Percentiles rank a stretch among this genome's conserved stretches.
These are phyloP conservation scores for Atta texana DNA, from an alignment of 1,140 invertebrate genomes.

Conservation along the genomic window DNA sequence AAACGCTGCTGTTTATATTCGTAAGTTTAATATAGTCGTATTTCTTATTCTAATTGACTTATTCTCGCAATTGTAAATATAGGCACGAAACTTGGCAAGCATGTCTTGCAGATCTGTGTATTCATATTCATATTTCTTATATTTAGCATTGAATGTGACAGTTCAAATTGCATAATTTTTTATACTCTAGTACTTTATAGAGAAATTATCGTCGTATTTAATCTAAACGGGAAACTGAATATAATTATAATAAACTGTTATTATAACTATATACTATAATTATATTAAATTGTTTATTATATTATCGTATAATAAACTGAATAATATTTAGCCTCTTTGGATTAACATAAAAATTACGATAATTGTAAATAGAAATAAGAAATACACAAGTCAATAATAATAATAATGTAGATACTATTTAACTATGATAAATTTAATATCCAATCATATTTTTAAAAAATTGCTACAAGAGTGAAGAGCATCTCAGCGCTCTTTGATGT, in stretches of 20 bases:
- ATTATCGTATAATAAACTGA: not conserved
- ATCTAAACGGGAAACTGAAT: not conserved
- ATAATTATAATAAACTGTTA: not conserved
- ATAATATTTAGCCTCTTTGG: not conserved
- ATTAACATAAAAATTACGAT: not conserved
- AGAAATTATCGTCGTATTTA: not conserved
- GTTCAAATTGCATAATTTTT: not conserved
- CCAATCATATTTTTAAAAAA: slow-evolving; percentile 32
- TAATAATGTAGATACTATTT: not conserved
- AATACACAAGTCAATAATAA: slow-evolving; percentile 6
- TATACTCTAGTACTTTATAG: not conserved
- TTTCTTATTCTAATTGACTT: slow-evolving; percentile 15
- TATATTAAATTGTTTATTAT: too few relatives aligned
- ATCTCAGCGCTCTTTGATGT: not conserved
- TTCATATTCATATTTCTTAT: not conserved
- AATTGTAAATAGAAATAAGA: slow-evolving; percentile 11
- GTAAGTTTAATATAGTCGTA: not conserved
- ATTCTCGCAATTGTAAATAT: not conserved
- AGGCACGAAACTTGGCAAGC: not conserved
- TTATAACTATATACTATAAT: too few relatives aligned
- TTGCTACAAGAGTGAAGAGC: not conserved
- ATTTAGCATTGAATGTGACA: not conserved
- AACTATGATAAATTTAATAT: slow-evolving; percentile 16
- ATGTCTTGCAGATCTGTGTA: not conserved
- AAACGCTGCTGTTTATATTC: not conserved